Conservation (phyloP, 2,113 vertebrate genomes). For the Zootoca vivipara region DNA sequence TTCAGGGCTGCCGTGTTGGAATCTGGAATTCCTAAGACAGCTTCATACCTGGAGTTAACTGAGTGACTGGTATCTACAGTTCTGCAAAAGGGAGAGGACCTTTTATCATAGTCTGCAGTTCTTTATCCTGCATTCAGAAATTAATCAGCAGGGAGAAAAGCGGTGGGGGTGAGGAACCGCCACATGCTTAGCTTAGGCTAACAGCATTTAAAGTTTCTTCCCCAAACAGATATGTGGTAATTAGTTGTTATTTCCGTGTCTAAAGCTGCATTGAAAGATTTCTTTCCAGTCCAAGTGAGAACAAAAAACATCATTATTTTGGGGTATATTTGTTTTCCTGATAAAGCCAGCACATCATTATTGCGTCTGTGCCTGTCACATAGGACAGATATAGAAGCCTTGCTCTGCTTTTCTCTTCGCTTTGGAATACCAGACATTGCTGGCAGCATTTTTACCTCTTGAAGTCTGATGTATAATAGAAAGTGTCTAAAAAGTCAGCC, state of each 20-base stretch:
- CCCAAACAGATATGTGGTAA: slow-evolving; percentile 53
- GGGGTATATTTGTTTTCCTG: slow-evolving; percentile 35
- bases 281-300: slow-evolving; percentile 37
- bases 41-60: background rate
- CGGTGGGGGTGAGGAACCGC: slow-evolving; percentile 21
- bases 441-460: slow-evolving; percentile 56
- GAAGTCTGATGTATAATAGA: slow-evolving; percentile 57
- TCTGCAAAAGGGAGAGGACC: background rate
- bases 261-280: slow-evolving; percentile 45
- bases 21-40: background rate
- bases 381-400: slow-evolving; percentile 23
- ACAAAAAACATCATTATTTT: slow-evolving; percentile 40
- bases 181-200: background rate
- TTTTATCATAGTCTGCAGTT: background rate
- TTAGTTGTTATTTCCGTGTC: slow-evolving; percentile 50
- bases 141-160: slow-evolving; percentile 59
- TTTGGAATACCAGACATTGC: slow-evolving; percentile 55
- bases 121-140: slow-evolving; percentile 39
- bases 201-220: background rate
- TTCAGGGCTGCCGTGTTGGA: background rate
- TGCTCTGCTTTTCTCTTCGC: slow-evolving; percentile 17
- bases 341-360: slow-evolving; percentile 50
- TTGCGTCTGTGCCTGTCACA: slow-evolving; percentile 39
- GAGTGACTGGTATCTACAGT: background rate
- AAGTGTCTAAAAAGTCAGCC: slow-evolving; percentile 50